phyloP scores from a whole-genome alignment of 2,888 invertebrate species.

The Spilarctia lutea region DNA sequence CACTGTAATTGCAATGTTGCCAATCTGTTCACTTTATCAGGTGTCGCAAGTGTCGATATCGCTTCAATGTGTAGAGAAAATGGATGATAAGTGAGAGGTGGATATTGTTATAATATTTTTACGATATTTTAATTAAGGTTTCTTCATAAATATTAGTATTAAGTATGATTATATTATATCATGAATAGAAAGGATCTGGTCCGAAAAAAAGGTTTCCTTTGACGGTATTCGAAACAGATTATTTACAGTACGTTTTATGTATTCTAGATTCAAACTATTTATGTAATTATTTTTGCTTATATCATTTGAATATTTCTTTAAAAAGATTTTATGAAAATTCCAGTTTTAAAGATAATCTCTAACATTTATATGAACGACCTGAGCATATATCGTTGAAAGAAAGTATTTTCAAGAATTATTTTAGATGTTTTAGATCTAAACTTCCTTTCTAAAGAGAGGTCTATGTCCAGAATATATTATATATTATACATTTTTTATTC shows the following conservation, averaged over 20 bases:
- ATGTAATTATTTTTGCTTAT: neutral
- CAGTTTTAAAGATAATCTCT: neutral
- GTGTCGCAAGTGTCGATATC: slow-evolving; percentile 78
- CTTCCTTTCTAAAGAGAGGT: too few relatives aligned
- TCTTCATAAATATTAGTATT: slow-evolving; percentile 16
- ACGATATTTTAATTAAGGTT: slow-evolving; percentile 37
- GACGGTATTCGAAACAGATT: neutral
- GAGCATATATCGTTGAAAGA: neutral
- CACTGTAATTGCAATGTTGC: slow-evolving; percentile 81
- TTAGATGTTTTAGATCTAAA: neutral
- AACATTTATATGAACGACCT: neutral
- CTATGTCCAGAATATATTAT: too few relatives aligned
- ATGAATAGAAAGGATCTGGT: slow-evolving; percentile 1
- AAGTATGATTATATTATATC: slow-evolving; percentile 23
- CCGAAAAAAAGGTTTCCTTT: neutral
- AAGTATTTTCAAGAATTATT: neutral
- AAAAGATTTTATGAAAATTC: neutral
- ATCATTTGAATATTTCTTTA: neutral
- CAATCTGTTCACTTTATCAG: slow-evolving; percentile 81
- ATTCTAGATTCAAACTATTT: neutral
- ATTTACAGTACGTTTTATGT: neutral
- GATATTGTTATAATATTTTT: slow-evolving; percentile 60
- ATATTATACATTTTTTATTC: too few relatives aligned
- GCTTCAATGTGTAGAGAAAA: slow-evolving; percentile 76
- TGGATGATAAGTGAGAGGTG: slow-evolving; percentile 70